Evolutionary conservation across 2,888 invertebrate genomes (phyloP), one percentile per base, ranked within the genome.

Genomic region (Athalia cordata): DNA sequence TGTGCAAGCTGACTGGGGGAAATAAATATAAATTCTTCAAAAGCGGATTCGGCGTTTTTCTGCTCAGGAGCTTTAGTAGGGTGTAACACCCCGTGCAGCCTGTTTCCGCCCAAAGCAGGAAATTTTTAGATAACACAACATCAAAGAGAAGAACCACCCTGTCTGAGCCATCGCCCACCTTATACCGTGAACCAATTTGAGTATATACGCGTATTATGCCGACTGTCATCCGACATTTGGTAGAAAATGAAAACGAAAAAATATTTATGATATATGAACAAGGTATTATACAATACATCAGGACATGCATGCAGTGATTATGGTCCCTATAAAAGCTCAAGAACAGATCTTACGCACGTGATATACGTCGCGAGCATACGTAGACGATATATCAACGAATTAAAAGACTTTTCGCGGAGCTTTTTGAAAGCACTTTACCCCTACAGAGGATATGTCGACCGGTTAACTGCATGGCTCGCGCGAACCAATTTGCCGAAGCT

Each of bases 401-500:
- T 29, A 29, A 68, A 68, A 68, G 9, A 52, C 29, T n/a, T 52
- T 68, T 43, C 43, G 15, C 50, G 55, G 68, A 68, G 68, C 68
- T 68, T 68, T 55, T 43, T 15, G 15, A 55, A 68, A 11, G 68
- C 43, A 68, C 55, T 52, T 52, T 15, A 55, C 68, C 55, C 15
- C 15, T 50, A 29, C 29, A 68, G 68, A 68, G 55, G 52, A 29
- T 68, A 52, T 52, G 29, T 29, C 29, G 29, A 11, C 68, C 68
- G 55, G 68, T 68, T 68, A 68, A 72, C 57, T 72, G 57, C 45
- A 47, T 45, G 72, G 72, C 72, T 47, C 59, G 13, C 57, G 57
- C 72, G 72, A 72, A 59, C 57, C 47, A 57, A 72, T 72, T 72
- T 72, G 57, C 72, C 72, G 72, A 59, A 72, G 45, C 59, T 47